Base-by-base conservation (phyloP, 1,140 invertebrate genomes). In the Antheraea mylitta region DNA sequence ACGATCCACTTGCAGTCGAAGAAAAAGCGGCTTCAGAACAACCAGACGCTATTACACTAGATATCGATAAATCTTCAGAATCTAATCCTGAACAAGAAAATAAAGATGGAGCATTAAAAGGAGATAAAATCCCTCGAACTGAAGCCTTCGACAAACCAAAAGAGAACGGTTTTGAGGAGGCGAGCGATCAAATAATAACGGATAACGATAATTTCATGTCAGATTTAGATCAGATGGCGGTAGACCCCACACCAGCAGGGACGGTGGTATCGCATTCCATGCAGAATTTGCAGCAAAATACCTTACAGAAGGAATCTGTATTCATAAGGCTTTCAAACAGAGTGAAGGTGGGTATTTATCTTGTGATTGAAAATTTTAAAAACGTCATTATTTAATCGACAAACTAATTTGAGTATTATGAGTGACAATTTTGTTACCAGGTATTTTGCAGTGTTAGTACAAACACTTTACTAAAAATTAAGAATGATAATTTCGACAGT, bases 281-380 rank as follows among this genome's bases (percentile, higher is more conserved):
- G 2, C 77, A 78, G 8, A 93, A 93, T 18, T 93, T 85, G 42
- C 92, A 87, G 7, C 86, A 88, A 62, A 73, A 78, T 7, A 84
- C 86, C 22, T 68, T 89, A 67, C 96, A 97, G 78, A 98, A 99
- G 75, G 98, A 99, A 92, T 98, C 98, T 5, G 97, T 99, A 22
- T 99, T 99, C 87, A 94, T 99, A 77, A 94, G 98, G 74, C 92
- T 99, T 30, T 98, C 97, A 45, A 99, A 99, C 92, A 95, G 98
- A 81, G 98, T 99, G 36, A 99, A 99, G 94, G 96, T 97, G 84
- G 84, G 87, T 82, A 75, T 71, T 53, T 53, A 0, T 53, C 22
- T 30, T 30, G 4, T 30, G 22, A 30, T 30, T 30, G 22, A 30
- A 30, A 30, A 30, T 30, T 30, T 2, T 30, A 30, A 30, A 30